Evolutionary conservation across 2,888 invertebrate genomes (phyloP).

Genomic region (Rugalucina vietnamica): DNA sequence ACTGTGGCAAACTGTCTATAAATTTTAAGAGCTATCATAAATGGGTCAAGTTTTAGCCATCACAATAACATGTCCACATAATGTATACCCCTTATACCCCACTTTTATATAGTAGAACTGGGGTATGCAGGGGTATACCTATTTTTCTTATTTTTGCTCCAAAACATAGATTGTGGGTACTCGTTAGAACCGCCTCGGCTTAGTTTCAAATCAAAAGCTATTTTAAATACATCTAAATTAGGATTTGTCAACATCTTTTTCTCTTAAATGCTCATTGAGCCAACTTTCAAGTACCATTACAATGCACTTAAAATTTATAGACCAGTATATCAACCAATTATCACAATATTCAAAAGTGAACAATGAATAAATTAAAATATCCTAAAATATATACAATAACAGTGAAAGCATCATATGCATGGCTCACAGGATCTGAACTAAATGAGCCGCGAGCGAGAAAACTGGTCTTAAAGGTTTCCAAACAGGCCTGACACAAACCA

Average conservation of each 20-base stretch:
- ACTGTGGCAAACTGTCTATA: background rate
- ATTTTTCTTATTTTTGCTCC: too few species aligned
- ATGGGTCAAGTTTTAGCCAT: too few species aligned
- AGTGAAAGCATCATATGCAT: background rate
- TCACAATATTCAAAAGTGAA: background rate
- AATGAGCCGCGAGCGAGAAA: background rate
- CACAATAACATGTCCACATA: too few species aligned
- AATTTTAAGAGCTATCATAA: too few species aligned
- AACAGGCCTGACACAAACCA: too few species aligned
- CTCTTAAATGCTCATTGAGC: background rate
- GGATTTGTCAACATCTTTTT: background rate
- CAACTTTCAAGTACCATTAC: background rate
- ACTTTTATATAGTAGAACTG: too few species aligned
- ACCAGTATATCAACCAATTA: background rate
- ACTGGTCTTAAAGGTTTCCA: too few species aligned
- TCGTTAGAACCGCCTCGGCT: too few species aligned
- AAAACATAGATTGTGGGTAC: too few species aligned
- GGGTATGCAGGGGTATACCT: too few species aligned
- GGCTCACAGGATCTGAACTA: background rate
- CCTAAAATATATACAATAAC: background rate
- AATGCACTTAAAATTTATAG: background rate
- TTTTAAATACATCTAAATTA: background rate
- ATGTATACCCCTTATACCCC: too few species aligned
- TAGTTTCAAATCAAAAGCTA: background rate
- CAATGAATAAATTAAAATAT: conserved; percentile 1